These are phyloP conservation scores for Heliothis subflexa DNA, from an alignment of 1,140 invertebrate genomes.

Conservation along the genomic window DNA sequence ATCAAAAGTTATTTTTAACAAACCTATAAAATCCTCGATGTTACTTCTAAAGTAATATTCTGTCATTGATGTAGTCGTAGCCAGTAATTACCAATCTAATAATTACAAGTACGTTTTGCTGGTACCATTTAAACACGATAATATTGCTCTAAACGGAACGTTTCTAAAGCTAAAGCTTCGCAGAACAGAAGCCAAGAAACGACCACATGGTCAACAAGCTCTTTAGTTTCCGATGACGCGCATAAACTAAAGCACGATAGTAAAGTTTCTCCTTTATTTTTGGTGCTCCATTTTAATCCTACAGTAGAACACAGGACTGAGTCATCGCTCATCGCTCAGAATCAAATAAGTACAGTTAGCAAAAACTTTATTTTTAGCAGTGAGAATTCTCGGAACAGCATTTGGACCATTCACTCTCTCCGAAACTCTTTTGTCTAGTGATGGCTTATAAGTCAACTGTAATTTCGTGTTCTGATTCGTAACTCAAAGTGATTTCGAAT, in stretches of 20 bases:
- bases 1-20: not conserved
- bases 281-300: slow-evolving; percentile 38
- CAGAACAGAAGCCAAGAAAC: not conserved
- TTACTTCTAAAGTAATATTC: not conserved
- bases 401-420: slow-evolving; percentile 62
- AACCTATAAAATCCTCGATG: slow-evolving; percentile 7
- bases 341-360: slow-evolving; percentile 48
- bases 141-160: not conserved
- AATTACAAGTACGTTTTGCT: too few species aligned
- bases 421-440: slow-evolving; percentile 67
- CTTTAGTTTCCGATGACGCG: slow-evolving; percentile 11
- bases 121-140: too few species aligned
- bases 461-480: slow-evolving; percentile 74
- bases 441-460: slow-evolving; percentile 67
- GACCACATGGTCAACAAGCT: not conserved
- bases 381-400: slow-evolving; percentile 54
- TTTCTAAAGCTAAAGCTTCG: not conserved
- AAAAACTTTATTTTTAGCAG: slow-evolving; percentile 57
- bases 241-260: slow-evolving; percentile 17
- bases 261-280: not conserved
- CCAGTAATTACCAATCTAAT: too few species aligned
- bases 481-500: slow-evolving; percentile 54
- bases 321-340: slow-evolving; percentile 48
- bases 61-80: too few species aligned
- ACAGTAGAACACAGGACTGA: slow-evolving; percentile 23